Conservation (phyloP, 2,113 vertebrate genomes). For the Microcebus jonahi region DNA sequence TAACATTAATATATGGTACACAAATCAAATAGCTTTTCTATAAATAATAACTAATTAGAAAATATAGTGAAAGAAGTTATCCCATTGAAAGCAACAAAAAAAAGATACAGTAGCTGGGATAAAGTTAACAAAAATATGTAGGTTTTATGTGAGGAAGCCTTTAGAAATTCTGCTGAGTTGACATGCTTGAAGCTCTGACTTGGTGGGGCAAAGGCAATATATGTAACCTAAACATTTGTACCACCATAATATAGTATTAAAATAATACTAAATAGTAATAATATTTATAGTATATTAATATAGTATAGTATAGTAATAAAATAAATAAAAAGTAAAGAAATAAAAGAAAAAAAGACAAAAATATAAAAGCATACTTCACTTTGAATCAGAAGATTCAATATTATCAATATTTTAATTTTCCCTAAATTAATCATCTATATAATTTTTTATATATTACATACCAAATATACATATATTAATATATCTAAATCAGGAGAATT, state of each 20-base stretch:
- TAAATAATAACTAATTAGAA: neutral
- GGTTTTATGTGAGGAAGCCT: neutral
- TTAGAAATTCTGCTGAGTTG: neutral
- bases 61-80: neutral
- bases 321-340: neutral
- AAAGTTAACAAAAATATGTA: neutral
- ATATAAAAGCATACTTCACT: neutral
- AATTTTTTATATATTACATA: neutral
- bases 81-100: neutral
- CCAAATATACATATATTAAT: neutral
- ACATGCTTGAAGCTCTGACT: too few species aligned
- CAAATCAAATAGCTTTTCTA: neutral
- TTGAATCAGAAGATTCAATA: neutral
- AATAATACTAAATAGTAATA: too few species aligned
- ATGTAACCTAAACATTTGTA: too few species aligned
- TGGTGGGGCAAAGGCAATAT: too few species aligned
- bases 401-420: constrained; percentile 21
- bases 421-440: neutral
- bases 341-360: neutral
- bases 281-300: too few species aligned
- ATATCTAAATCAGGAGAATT: neutral
- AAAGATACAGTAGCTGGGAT: neutral
- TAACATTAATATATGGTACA: neutral
- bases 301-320: too few species aligned
- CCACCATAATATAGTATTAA: too few species aligned